These are phyloP conservation scores for Mionectes macconnelli DNA, from an alignment of 2,113 vertebrate species.

Conservation along the genomic window DNA sequence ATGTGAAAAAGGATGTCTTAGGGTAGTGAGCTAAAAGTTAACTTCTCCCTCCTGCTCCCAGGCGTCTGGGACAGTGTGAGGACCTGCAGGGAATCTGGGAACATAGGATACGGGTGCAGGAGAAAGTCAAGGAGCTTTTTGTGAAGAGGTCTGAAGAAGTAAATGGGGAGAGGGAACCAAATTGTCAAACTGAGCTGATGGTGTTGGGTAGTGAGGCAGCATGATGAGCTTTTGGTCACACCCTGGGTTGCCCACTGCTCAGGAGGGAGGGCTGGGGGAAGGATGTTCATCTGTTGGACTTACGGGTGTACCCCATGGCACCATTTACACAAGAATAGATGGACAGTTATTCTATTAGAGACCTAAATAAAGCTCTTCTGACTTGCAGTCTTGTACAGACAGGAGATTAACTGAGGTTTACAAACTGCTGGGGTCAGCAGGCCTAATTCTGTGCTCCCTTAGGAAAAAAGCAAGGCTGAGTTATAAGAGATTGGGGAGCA, in stretches of 20 bases:
- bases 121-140: background rate
- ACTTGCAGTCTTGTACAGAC: background rate
- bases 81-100: background rate
- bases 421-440: background rate
- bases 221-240: background rate
- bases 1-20: background rate
- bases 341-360: background rate
- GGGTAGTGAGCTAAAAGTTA: background rate
- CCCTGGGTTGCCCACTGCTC: background rate
- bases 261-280: background rate
- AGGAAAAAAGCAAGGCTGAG: background rate
- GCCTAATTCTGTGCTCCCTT: background rate
- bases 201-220: background rate
- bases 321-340: background rate
- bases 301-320: fast-evolving
- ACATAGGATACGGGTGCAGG: background rate
- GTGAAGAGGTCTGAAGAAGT: background rate
- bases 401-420: background rate
- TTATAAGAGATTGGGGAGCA: background rate
- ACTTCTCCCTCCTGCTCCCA: background rate
- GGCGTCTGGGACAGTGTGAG: background rate
- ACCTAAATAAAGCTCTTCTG: background rate
- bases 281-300: background rate
- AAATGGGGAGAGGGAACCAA: background rate
- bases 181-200: background rate